Conservation (phyloP, 2,797 vertebrate genomes). For the Rhabdomys pumilio region DNA sequence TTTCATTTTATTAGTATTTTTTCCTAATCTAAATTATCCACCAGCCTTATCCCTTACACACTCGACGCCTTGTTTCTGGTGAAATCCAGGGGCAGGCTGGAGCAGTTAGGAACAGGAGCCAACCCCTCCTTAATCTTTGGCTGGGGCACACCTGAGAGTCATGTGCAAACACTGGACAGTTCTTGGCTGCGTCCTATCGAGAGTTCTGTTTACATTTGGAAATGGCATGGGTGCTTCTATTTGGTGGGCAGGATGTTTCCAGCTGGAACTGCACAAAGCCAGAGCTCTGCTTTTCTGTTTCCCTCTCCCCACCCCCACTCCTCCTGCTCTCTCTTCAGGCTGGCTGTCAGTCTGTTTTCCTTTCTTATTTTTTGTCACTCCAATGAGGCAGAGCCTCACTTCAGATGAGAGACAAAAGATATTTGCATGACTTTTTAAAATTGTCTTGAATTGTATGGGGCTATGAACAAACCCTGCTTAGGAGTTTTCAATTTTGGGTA, state of each 20-base stretch:
- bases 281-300: not conserved
- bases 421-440: not conserved
- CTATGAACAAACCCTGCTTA: not conserved
- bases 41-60: not conserved
- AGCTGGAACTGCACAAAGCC: not conserved
- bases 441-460: conserved; percentile 36
- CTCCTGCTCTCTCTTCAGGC: not conserved
- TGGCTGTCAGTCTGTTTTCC: conserved; percentile 20
- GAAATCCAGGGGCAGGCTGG: not conserved
- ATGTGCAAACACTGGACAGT: conserved; percentile 24
- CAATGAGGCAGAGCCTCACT: not conserved
- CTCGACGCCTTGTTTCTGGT: not conserved
- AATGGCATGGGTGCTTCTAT: conserved; percentile 43
- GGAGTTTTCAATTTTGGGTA: conserved; percentile 27
- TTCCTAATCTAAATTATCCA: not conserved
- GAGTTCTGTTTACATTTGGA: conserved; percentile 67
- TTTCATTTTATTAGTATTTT: too few relatives aligned
- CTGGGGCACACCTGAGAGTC: conserved; percentile 62
- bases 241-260: not conserved
- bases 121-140: conserved; percentile 41
- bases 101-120: not conserved
- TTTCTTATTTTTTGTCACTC: too few relatives aligned
- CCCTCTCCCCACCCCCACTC: not conserved
- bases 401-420: conserved; percentile 39
- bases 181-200: conserved; percentile 67